Conservation (phyloP, 2,888 invertebrate species). For the Zootermopsis nevadensis region DNA sequence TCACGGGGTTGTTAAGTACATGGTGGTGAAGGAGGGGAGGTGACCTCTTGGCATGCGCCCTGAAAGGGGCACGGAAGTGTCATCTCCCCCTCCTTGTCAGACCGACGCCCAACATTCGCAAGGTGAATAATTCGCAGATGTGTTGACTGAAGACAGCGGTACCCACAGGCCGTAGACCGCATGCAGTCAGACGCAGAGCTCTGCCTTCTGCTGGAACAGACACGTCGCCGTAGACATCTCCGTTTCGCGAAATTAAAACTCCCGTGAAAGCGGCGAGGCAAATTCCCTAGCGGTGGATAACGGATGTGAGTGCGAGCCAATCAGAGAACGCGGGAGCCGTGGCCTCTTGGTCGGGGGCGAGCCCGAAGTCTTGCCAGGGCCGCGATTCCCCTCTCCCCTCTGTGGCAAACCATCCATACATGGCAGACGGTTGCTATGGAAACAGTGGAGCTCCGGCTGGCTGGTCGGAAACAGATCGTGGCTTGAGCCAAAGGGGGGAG, state of each 20-base stretch:
- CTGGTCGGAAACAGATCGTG: slow-evolving; percentile 11
- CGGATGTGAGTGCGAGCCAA: slow-evolving; percentile 50
- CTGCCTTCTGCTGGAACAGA: background rate
- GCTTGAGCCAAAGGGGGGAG: background rate
- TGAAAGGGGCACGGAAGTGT: background rate
- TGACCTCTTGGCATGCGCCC: slow-evolving; percentile 46
- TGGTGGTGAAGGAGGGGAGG: slow-evolving; percentile 22
- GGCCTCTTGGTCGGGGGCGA: slow-evolving; percentile 50
- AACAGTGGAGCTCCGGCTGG: slow-evolving; percentile 35
- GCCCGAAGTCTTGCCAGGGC: slow-evolving; percentile 45
- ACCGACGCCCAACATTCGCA: slow-evolving; percentile 6
- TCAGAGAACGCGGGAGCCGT: slow-evolving; percentile 44
- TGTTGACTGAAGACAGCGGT: no score
- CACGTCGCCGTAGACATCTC: background rate
- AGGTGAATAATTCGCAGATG: slow-evolving; percentile 3
- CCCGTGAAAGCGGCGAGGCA: slow-evolving; percentile 15
- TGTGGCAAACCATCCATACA: background rate
- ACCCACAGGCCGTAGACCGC: background rate
- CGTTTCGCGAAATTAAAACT: slow-evolving; percentile 34
- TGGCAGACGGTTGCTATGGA: slow-evolving; percentile 50
- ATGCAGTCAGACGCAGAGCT: background rate
- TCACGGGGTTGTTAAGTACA: slow-evolving; percentile 20
- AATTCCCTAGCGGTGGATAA: slow-evolving; percentile 26
- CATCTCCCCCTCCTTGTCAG: background rate
- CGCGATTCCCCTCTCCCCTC: slow-evolving; percentile 4